These are phyloP conservation scores for Coranthus polyacanthus DNA, from an alignment of 2,797 vertebrate species.

Conservation along the genomic window DNA sequence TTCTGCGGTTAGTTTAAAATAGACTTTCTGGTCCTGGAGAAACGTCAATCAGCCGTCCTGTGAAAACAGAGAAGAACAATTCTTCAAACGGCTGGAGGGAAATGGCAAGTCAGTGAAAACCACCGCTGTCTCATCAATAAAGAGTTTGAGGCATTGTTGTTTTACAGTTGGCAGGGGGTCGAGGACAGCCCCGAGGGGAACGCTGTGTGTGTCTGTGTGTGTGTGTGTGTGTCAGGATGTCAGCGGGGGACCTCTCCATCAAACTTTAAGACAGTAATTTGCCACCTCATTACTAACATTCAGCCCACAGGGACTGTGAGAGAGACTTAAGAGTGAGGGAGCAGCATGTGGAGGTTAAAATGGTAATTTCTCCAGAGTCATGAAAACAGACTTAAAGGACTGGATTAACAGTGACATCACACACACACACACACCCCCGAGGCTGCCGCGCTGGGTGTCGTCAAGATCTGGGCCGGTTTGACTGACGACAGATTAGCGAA, in stretches of 20 bases:
- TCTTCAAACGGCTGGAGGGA: constrained; percentile 76
- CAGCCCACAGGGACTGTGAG: constrained; percentile 78
- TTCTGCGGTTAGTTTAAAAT: constrained; percentile 9
- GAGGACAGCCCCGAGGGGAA: constrained; percentile 52
- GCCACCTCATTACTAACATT: constrained; percentile 85
- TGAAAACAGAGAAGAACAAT: constrained; percentile 58
- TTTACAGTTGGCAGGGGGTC: constrained; percentile 79
- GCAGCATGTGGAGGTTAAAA: constrained; percentile 10
- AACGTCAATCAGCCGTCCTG: constrained; percentile 60
- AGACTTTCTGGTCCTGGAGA: constrained; percentile 28
- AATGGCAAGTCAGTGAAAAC: constrained; percentile 83
- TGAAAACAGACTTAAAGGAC: constrained; percentile 1
- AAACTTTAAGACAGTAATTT: constrained; percentile 86
- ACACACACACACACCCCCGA: neutral
- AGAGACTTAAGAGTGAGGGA: constrained; percentile 53
- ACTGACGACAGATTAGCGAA: too few relatives aligned
- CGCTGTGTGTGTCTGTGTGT: constrained; percentile 42
- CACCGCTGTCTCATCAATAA: constrained; percentile 83
- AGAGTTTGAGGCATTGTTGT: constrained; percentile 76
- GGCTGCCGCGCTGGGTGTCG: neutral
- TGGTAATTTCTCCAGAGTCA: constrained; percentile 11
- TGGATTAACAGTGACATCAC: constrained; percentile 9
- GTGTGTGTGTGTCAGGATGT: constrained; percentile 56
- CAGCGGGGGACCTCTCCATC: constrained; percentile 81
- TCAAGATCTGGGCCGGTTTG: neutral